Evolutionary conservation across 2,797 vertebrate genomes (phyloP).

Genomic region (Tympanoctomys barrerae): DNA sequence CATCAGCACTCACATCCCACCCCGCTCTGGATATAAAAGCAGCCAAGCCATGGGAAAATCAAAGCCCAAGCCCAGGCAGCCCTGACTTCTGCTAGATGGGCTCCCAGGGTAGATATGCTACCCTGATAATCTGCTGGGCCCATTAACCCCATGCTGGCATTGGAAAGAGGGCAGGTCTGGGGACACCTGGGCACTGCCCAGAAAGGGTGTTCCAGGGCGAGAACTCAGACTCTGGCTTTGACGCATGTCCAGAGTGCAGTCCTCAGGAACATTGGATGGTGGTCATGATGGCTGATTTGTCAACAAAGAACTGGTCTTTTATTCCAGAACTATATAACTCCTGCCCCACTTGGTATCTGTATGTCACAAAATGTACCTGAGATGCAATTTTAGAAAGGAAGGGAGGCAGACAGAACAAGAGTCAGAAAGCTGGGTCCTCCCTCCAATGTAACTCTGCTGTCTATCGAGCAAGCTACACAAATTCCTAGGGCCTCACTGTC

Average conservation of each 20-base stretch:
- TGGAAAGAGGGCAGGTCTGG: background rate
- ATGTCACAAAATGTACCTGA: background rate
- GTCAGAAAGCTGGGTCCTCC: background rate
- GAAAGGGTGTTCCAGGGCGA: background rate
- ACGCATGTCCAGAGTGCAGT: background rate
- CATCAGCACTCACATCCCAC: rapidly evolving
- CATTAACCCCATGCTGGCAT: slow-evolving; percentile 18
- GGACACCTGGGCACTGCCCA: background rate
- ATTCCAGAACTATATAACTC: background rate
- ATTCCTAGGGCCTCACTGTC: background rate
- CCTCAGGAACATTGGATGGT: background rate
- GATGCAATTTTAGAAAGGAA: background rate
- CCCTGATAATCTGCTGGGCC: slow-evolving; percentile 7
- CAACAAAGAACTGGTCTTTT: background rate
- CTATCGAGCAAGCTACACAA: background rate
- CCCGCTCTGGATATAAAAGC: slow-evolving; percentile 4
- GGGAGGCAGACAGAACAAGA: background rate
- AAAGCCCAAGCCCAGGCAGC: slow-evolving; percentile 57
- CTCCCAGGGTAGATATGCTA: slow-evolving; percentile 38
- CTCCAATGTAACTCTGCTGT: background rate
- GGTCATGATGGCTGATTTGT: background rate
- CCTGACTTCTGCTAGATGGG: slow-evolving; percentile 55
- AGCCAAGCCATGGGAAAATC: slow-evolving; percentile 68
- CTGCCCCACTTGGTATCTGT: background rate
- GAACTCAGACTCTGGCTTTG: background rate